phyloP scores from a whole-genome alignment of 2,797 vertebrate genomes.

The Falco biarmicus region DNA sequence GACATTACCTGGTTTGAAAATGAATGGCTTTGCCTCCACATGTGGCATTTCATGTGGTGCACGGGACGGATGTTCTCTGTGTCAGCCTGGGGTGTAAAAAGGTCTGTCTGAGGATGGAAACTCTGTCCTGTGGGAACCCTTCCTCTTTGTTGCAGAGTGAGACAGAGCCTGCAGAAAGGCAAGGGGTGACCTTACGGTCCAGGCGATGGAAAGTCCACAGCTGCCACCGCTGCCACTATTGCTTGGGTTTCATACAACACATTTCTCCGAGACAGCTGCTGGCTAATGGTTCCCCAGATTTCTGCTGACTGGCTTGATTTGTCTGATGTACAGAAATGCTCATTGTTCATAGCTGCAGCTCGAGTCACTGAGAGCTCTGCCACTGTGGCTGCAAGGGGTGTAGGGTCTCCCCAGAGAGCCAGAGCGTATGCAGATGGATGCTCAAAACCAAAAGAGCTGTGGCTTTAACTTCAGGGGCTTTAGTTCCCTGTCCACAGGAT shows the following conservation, averaged over 20 bases:
- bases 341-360: not conserved
- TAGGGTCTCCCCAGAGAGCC: not conserved
- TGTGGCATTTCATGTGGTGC: accelerated
- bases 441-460: not conserved
- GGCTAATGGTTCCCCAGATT: not conserved
- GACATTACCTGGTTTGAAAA: not conserved
- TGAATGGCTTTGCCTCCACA: not conserved
- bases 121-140: not conserved
- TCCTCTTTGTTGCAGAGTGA: not conserved
- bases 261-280: not conserved
- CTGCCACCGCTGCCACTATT: not conserved
- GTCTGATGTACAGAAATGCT: not conserved
- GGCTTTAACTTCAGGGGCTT: not conserved
- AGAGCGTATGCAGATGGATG: not conserved
- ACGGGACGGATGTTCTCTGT: not conserved
- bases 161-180: not conserved
- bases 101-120: not conserved
- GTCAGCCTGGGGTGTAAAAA: not conserved
- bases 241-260: not conserved
- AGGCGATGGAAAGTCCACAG: not conserved
- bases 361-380: not conserved
- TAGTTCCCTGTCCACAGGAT: not conserved
- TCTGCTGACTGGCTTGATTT: not conserved
- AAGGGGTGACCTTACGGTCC: not conserved
- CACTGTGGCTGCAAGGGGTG: not conserved